Base-by-base conservation (phyloP, 2,888 invertebrate genomes). In the Drosophila atroscutellata region DNA sequence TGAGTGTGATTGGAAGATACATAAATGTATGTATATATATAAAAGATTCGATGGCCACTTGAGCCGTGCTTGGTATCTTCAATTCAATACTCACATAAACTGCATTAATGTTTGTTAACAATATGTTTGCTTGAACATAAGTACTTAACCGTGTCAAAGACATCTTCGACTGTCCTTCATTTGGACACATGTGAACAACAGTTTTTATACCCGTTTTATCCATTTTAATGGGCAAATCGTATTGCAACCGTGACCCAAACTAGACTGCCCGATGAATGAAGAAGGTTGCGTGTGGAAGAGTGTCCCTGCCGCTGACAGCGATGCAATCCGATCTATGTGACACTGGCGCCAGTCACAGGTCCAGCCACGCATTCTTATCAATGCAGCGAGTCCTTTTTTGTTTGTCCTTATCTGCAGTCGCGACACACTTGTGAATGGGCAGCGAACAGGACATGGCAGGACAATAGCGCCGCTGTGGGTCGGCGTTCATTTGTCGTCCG, bases 381-480 rank as follows among this genome's bases (percentile, higher is more conserved):
- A 72, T 85, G 72, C 58, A 64, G 55, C 61, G 58, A 57, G 75
- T 76, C 77, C 82, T 79, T 55, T 55, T 55, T 2, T 24, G 0
- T 15, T 7, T 26, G 24, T 80, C 52, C 61, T 89, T 86, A 85
- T 89, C 85, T 80, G 47, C 54, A 39, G 79, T 45, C 81, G 77
- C 81, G 86, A 42, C 56, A 83, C 82, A 75, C 71, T 86, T 90
- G 86, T 90, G 90, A 90, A 90, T 90, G 87, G 72, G 66, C 68
- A 69, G 65, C 64, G 24, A 54, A 36, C 51, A 45, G 45, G 45
- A 45, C 45, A 45, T 24, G 58, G 62, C 51, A 63, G 78, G 74
- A 90, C 86, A 90, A 90, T 86, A 80, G 75, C 89, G 63, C 87
- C 73, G 89, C 66, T 86, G 87, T 89, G 68, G 80, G 55, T 55